Evolutionary conservation across 2,888 invertebrate genomes (phyloP).

Genomic region (Ernsta delagoae): DNA sequence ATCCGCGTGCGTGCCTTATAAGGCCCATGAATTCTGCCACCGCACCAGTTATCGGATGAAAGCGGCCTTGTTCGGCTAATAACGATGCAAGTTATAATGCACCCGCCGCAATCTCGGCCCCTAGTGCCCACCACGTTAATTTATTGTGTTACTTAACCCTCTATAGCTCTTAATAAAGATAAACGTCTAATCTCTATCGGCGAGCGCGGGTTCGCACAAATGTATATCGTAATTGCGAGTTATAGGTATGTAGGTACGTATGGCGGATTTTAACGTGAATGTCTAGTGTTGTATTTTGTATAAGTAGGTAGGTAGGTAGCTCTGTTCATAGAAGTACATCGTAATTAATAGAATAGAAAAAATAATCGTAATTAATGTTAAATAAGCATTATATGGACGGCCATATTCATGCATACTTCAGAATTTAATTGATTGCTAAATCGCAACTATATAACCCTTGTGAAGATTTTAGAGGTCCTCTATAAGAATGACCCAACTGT

Average conservation of each 20-base stretch:
- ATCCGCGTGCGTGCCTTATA: constrained; percentile 66
- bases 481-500: too few species aligned
- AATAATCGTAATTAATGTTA: too few species aligned
- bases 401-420: too few species aligned
- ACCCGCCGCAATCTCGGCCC: constrained; percentile 44
- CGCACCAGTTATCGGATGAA: constrained; percentile 70
- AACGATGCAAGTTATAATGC: constrained; percentile 54
- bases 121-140: constrained; percentile 46
- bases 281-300: not conserved
- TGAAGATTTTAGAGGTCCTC: too few species aligned
- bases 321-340: not conserved
- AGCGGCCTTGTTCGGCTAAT: constrained; percentile 65
- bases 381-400: too few species aligned
- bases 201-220: constrained; percentile 39
- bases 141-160: constrained; percentile 51
- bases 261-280: constrained; percentile 11
- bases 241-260: too few species aligned
- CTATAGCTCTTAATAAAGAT: constrained; percentile 50
- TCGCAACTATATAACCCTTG: too few species aligned
- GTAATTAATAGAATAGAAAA: too few species aligned
- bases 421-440: too few species aligned
- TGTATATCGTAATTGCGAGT: constrained; percentile 23
- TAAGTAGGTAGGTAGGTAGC: not conserved
- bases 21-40: constrained; percentile 67
- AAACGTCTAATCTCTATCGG: constrained; percentile 50